phyloP scores from a whole-genome alignment of 2,888 invertebrate genomes.

The Rotaria magnacalcarata region DNA sequence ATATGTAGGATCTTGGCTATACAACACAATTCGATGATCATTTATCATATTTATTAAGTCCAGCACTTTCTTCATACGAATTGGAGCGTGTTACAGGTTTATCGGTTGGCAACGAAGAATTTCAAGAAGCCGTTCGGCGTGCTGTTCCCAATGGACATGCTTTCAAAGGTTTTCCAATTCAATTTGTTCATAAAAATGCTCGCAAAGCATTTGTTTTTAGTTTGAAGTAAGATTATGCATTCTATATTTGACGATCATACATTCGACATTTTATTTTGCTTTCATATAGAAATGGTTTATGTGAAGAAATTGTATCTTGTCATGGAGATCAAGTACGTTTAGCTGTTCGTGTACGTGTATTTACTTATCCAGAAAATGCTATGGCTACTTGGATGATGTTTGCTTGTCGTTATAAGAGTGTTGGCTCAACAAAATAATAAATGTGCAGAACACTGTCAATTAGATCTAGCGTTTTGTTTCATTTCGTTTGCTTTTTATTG shows the following conservation, averaged over 20 bases:
- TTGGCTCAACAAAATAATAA: not conserved
- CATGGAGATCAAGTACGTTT: conserved; percentile 57
- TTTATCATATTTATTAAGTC: conserved; percentile 57
- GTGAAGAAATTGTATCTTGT: conserved; percentile 58
- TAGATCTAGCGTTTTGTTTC: not conserved
- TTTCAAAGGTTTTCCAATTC: conserved; percentile 58
- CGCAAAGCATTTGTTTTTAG: conserved; percentile 55
- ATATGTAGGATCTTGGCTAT: conserved; percentile 54
- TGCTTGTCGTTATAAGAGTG: conserved; percentile 58
- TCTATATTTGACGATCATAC: too few relatives aligned
- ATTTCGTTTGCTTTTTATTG: not conserved
- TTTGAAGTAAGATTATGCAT: conserved; percentile 51
- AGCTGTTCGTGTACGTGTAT: conserved; percentile 56
- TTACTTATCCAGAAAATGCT: conserved; percentile 56
- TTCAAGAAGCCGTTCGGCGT: conserved; percentile 57
- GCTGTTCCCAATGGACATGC: conserved; percentile 60
- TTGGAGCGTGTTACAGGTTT: conserved; percentile 58
- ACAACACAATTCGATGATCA: conserved; percentile 59
- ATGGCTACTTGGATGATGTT: conserved; percentile 59
- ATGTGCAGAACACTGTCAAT: not conserved
- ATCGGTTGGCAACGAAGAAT: conserved; percentile 58
- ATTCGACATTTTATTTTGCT: too few relatives aligned
- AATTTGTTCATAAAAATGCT: conserved; percentile 59
- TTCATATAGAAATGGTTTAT: conserved; percentile 46
- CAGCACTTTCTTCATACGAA: conserved; percentile 58